Conservation (phyloP, 2,888 invertebrate species). For the Steromphala cineraria region DNA sequence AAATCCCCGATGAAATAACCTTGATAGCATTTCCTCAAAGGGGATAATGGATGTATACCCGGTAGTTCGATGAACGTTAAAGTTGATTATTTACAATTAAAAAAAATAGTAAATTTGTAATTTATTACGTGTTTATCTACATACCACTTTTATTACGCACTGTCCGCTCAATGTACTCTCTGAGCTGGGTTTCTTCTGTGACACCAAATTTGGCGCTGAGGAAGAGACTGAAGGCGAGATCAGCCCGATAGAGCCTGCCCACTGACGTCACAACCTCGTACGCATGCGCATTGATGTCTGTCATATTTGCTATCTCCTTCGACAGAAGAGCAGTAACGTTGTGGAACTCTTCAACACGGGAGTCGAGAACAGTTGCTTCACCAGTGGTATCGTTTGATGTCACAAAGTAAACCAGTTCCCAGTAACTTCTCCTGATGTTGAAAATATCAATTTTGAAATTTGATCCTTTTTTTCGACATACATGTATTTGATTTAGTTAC, state of each 20-base stretch:
- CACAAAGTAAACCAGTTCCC: constrained; percentile 6
- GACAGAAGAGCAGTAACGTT: background rate
- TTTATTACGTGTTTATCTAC: no score
- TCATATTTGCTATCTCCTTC: background rate
- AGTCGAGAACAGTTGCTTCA: background rate
- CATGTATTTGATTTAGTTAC: no score
- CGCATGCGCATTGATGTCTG: background rate
- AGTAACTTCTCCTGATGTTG: background rate
- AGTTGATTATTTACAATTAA: no score
- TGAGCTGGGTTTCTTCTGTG: background rate
- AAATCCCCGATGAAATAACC: background rate
- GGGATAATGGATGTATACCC: no score
- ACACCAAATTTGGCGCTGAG: background rate
- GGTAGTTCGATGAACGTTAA: no score
- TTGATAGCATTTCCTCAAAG: background rate
- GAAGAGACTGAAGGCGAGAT: constrained; percentile 4
- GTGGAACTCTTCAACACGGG: background rate
- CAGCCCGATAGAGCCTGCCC: background rate
- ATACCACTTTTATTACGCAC: background rate
- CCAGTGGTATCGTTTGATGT: background rate
- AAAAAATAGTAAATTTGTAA: no score
- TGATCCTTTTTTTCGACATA: no score
- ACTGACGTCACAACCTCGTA: background rate
- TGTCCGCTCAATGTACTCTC: background rate
- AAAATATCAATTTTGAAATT: no score